Evolutionary conservation across 30 jellyfish, hydroid and myxozoan species (phyloP), one percentile per base, ranked within the genome.

Genomic region (Catostylus mosaicus): DNA sequence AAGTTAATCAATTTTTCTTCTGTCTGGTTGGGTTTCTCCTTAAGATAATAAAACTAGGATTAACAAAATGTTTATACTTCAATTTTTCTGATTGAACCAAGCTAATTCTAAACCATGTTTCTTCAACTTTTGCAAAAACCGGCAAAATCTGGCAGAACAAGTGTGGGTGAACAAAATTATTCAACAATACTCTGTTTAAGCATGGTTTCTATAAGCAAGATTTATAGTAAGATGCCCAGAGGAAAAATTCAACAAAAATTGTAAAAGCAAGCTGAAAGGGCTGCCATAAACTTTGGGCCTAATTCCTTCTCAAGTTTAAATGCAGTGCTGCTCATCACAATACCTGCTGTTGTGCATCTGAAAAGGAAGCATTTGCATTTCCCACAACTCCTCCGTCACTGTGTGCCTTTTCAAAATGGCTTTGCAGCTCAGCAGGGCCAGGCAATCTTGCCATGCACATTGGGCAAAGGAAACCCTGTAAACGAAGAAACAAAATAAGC

Each of bases 401-500:
- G 78, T 94, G 99, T 16, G 64, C 95, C 31, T 67, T 85, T 67
- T 94, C 99, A 74, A 94, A 94, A 84, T 94, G 99, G 24, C 46
- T 34, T 65, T 94, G 99, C 48, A 94, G 85, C 50, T 94, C 99
- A 0, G 97, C 89, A 62, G 99, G 99, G 0, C 99, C 99, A n/a
- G 97, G 99, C 79, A 94, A 52, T n/a, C 91, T 20, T 56, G 94
- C 94, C 97, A 87, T 94, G 75, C 99, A 94, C 91, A 94, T 88
- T 30, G 99, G 99, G 67, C 99, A 94, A 37, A 94, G 83, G 69
- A 94, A 94, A 3, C 96, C 96, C 96, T 85, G 77, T 1, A 61
- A 14, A 12, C 31, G 24, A 59, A 59, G 4, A 59, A 59, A 20
- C 38, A 22, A 3, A 22, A 22, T 23, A 59, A 1, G 37, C 29